These are phyloP conservation scores for Pycnonotus jocosus DNA, from an alignment of 2,113 vertebrate genomes.

Conservation along the genomic window DNA sequence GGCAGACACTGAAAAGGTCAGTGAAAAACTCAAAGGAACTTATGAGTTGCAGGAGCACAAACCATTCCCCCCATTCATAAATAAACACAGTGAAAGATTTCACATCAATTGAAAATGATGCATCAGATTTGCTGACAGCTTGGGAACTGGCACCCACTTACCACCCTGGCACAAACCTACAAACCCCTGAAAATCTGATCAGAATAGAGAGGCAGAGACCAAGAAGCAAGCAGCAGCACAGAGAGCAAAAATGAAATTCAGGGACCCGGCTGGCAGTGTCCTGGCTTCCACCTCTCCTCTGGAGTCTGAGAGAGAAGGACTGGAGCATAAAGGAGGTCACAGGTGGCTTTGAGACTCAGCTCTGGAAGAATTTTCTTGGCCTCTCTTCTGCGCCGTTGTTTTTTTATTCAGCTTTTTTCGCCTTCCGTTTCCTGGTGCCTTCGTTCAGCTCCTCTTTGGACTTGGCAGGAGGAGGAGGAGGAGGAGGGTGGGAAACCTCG, in stretches of 20 bases:
- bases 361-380: constrained; percentile 22
- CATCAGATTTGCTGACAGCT: not conserved
- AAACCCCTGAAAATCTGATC: not conserved
- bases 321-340: not conserved
- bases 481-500: constrained; percentile 21
- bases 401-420: constrained; percentile 90
- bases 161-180: not conserved
- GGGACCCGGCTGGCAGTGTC: not conserved
- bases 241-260: not conserved
- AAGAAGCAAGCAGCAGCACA: not conserved
- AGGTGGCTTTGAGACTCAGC: not conserved
- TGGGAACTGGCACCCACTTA: not conserved
- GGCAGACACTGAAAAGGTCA: not conserved
- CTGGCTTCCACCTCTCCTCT: constrained; percentile 12
- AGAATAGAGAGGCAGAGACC: constrained; percentile 5
- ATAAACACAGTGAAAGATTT: not conserved
- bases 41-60: not conserved
- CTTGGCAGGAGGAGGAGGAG: constrained; percentile 75
- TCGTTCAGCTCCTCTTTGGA: constrained; percentile 93
- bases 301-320: not conserved
- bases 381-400: not conserved
- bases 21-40: not conserved
- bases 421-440: constrained; percentile 89
- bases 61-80: not conserved
- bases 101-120: not conserved